Evolutionary conservation across 1,140 invertebrate species (phyloP), one percentile per base, ranked within the genome.

Genomic region (Probaryconus sp.): DNA sequence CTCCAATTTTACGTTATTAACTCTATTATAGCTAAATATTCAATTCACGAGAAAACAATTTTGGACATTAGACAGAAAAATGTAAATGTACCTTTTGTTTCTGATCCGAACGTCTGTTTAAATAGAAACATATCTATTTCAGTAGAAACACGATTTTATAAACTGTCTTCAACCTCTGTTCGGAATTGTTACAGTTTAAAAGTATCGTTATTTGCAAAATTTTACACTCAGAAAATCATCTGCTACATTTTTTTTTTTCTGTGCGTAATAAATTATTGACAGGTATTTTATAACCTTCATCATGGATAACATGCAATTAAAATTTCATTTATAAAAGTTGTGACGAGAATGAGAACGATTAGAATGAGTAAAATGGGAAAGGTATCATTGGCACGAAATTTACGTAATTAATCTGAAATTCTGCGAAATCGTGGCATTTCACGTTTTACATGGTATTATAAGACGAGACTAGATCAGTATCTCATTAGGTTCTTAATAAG

Each of bases 121-220:
- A 26, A 42, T 9, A 5, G 9, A 50, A 48, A 56, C 48, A n/a
- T 33, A 11, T 48, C 11, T 47, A 53, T 64, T 63, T 58, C 56
- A 21, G n/a, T 1, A 40, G n/a, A 51, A 71, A 56, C 9, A 24
- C 14, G 37, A 64, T 42, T 56, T 58, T 24, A 9, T 9, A 38
- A n/a, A 51, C 35, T 31, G 21, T 55, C 55, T 37, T 31, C n/a
- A n/a, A n/a, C n/a, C n/a, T 13, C 42, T 17, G 13, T 5, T 21
- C 17, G 13, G 43, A 60, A 61, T 61, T 71, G 71, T 82, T 78
- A 80, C 81, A 83, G 35, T 85, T 77, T 78, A 53, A 61, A 81
- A 84, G 82, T 83, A 82, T 81, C 77, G 76, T 78, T 77, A 76
- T 82, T 76, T 68, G 80, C 67, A 65, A 67, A 80, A 64, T 64